phyloP scores from a whole-genome alignment of 2,113 vertebrate genomes.

The Bothrops jararaca region DNA sequence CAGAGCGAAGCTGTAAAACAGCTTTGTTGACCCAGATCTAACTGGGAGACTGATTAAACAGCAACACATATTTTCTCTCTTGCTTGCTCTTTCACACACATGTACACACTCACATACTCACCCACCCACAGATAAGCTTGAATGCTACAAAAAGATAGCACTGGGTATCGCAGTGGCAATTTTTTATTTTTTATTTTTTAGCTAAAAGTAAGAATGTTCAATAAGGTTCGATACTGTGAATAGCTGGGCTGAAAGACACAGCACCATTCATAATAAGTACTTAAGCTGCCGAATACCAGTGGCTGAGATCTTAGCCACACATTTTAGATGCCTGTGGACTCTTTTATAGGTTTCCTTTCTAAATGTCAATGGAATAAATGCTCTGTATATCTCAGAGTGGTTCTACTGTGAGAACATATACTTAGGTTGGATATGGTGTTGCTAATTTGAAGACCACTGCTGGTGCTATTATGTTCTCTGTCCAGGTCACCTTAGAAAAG shows the following conservation, averaged over 20 bases:
- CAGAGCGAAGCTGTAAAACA: background rate
- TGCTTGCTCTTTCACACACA: background rate
- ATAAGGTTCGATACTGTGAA: background rate
- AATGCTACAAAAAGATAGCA: background rate
- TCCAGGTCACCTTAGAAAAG: conserved; percentile 45
- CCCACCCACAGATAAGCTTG: background rate
- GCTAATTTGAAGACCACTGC: conserved; percentile 41
- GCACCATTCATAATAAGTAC: background rate
- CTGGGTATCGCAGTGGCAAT: background rate
- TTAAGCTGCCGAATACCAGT: background rate
- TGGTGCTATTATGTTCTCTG: conserved; percentile 22
- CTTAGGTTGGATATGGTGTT: conserved; percentile 11
- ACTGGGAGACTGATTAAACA: background rate
- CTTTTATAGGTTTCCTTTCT: conserved; percentile 13
- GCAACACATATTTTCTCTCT: background rate
- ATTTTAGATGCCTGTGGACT: conserved; percentile 9
- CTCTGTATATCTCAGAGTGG: background rate
- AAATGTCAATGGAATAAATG: conserved; percentile 27
- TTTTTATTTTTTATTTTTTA: background rate
- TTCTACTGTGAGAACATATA: conserved; percentile 29
- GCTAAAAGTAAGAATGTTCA: conserved; percentile 15
- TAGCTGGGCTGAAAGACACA: conserved; percentile 22
- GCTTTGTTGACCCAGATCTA: background rate
- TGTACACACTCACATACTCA: background rate
- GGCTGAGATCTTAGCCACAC: conserved; percentile 3